Evolutionary conservation across 2,888 invertebrate genomes (phyloP).

Genomic region (Spodoptera exigua): DNA sequence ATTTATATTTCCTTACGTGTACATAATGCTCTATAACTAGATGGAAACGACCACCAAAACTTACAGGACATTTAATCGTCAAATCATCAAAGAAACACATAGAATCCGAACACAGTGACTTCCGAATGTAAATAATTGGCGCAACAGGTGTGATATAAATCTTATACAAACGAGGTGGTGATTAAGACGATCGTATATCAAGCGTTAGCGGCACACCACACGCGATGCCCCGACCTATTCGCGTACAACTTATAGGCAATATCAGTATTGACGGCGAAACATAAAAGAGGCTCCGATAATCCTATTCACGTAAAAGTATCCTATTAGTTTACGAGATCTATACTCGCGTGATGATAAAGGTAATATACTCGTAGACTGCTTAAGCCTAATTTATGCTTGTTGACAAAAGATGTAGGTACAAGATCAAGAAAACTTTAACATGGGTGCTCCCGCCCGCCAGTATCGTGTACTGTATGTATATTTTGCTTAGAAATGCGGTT

Average conservation of each 20-base stretch:
- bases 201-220: conserved; percentile 75
- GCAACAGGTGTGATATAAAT: conserved; percentile 86
- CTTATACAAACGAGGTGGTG: conserved; percentile 80
- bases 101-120: conserved; percentile 73
- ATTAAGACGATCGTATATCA: conserved; percentile 85
- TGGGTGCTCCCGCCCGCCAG: not conserved
- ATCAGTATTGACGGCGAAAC: conserved; percentile 63
- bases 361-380: conserved; percentile 38
- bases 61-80: conserved; percentile 19
- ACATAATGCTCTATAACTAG: no score
- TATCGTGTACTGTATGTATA: not conserved
- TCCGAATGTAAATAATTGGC: conserved; percentile 86
- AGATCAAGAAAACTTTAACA: conserved; percentile 21
- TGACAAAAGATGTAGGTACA: conserved; percentile 36
- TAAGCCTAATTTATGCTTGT: conserved; percentile 50
- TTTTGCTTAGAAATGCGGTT: conserved; percentile 6
- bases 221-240: conserved; percentile 74
- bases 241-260: conserved; percentile 59
- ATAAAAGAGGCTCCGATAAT: conserved; percentile 46
- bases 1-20: not conserved
- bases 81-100: conserved; percentile 37
- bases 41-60: not conserved
- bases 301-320: conserved; percentile 49
- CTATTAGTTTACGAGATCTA: conserved; percentile 33
- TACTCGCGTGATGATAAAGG: conserved; percentile 38